Conservation (phyloP, 2,113 vertebrate genomes). For the Eubucco bourcierii region DNA sequence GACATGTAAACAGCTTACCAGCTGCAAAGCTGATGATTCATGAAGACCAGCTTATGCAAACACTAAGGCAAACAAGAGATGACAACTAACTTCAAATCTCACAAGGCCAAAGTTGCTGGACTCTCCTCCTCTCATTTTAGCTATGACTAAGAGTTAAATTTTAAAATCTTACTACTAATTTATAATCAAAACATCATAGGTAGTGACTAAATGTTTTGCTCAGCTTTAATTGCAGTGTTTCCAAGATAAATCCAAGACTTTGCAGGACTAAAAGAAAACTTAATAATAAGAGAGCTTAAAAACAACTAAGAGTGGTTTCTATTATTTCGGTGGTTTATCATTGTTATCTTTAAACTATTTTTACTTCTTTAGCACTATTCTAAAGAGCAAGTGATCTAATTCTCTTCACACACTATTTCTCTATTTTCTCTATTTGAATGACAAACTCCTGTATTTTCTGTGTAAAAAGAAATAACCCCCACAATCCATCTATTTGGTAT, state of each 20-base stretch:
- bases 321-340: background rate
- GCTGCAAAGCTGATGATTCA: constrained; percentile 22
- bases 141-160: background rate
- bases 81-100: background rate
- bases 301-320: background rate
- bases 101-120: background rate
- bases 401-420: background rate
- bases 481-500: background rate
- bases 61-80: background rate
- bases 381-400: background rate
- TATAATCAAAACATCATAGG: background rate
- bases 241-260: background rate
- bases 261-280: background rate
- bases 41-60: background rate
- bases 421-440: background rate
- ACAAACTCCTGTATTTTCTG: background rate
- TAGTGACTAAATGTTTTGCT: constrained; percentile 27
- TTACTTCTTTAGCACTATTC: background rate
- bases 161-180: background rate
- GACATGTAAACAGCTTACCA: background rate
- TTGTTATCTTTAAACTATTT: background rate
- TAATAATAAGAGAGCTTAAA: background rate
- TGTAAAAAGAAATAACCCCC: background rate
- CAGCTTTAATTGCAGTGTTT: background rate
- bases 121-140: background rate